Evolutionary conservation across 2,888 invertebrate species (phyloP).

Genomic region (Agrochola circellaris): DNA sequence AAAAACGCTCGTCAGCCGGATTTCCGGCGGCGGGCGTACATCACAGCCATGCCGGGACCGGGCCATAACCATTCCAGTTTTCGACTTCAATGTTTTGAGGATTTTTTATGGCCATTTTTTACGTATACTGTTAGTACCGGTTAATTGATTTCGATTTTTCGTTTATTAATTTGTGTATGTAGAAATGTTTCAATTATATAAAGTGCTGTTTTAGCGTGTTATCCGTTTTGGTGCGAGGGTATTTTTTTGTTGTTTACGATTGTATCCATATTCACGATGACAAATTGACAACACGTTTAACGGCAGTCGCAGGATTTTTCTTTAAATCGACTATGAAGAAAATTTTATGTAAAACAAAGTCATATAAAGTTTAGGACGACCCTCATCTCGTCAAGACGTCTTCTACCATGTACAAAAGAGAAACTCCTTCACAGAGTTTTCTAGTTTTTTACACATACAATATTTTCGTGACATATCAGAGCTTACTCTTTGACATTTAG

Average conservation of each 20-base stretch:
- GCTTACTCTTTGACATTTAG: slow-evolving; percentile 34
- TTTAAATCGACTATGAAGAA: not conserved
- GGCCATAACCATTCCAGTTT: slow-evolving; percentile 73
- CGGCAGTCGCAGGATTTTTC: not conserved
- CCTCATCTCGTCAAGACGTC: not conserved
- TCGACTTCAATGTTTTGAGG: slow-evolving; percentile 59
- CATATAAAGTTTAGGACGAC: not conserved
- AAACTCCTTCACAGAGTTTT: not conserved
- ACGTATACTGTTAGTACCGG: slow-evolving; percentile 21
- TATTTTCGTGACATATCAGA: slow-evolving; percentile 19
- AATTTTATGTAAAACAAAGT: not conserved
- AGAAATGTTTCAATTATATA: slow-evolving; percentile 23
- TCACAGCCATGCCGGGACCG: slow-evolving; percentile 66
- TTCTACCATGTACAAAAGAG: slow-evolving; percentile 4
- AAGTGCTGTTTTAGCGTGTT: slow-evolving; percentile 10
- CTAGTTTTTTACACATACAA: slow-evolving; percentile 15
- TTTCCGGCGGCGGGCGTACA: slow-evolving; percentile 74
- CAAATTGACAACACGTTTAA: not conserved
- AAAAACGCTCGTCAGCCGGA: slow-evolving; percentile 78
- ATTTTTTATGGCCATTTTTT: slow-evolving; percentile 53
- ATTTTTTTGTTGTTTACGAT: not conserved
- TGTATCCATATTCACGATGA: not conserved
- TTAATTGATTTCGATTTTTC: slow-evolving; percentile 45
- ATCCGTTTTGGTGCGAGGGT: not conserved
- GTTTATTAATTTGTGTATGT: slow-evolving; percentile 38